Percentiles rank a stretch among this genome's conserved stretches.
phyloP scores from a whole-genome alignment of 2,113 vertebrate genomes.

The Ceuthmochares aereus region DNA sequence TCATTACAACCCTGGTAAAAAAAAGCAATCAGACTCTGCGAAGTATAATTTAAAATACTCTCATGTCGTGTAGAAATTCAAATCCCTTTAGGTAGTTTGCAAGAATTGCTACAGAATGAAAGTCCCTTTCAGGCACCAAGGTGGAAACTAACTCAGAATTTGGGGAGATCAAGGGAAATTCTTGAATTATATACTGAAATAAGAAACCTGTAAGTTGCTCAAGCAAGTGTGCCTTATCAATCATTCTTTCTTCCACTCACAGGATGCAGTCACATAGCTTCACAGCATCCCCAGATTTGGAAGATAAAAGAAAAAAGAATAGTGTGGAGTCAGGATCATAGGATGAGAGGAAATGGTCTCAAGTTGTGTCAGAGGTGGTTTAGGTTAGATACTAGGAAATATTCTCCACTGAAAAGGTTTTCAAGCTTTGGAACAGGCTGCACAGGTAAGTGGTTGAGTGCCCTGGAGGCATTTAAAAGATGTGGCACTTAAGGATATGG shows the following conservation, averaged over 20 bases:
- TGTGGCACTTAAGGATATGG: too few relatives aligned
- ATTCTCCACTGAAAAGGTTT: too few relatives aligned
- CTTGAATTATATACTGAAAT: neutral
- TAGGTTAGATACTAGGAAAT: too few relatives aligned
- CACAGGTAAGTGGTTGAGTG: too few relatives aligned
- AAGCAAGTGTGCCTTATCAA: neutral
- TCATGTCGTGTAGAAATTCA: neutral
- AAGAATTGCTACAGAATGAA: neutral
- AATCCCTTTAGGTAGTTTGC: neutral
- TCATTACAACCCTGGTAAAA: neutral
- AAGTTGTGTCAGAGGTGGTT: too few relatives aligned
- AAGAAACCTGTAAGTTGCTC: neutral
- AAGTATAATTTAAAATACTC: neutral
- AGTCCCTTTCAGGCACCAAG: neutral
- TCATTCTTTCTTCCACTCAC: neutral
- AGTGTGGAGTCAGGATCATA: neutral
- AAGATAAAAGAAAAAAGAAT: neutral
- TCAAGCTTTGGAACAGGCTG: too few relatives aligned
- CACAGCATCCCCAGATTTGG: neutral
- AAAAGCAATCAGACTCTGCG: neutral
- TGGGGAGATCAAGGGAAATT: neutral
- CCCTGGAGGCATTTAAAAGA: too few relatives aligned
- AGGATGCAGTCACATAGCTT: neutral
- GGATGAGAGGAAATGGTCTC: too few relatives aligned
- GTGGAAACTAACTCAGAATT: neutral